Conservation (phyloP, 2,113 vertebrate species). For the Scomber japonicus region DNA sequence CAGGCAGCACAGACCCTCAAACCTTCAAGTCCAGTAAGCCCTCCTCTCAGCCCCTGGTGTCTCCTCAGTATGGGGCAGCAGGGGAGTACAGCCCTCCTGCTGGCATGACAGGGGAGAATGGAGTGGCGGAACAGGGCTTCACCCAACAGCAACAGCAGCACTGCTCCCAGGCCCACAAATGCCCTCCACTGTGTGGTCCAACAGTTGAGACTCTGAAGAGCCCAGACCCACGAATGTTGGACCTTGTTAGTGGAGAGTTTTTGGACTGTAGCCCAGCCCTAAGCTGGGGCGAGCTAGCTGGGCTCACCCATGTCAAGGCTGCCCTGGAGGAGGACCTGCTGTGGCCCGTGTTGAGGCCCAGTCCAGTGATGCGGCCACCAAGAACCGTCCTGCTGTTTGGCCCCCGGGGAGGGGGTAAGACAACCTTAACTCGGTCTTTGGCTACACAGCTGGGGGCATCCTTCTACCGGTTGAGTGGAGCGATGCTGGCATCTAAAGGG, state of each 20-base stretch:
- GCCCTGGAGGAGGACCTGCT: slow-evolving; percentile 94
- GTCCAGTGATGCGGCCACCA: slow-evolving; percentile 81
- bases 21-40: slow-evolving; percentile 89
- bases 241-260: slow-evolving; percentile 90
- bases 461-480: slow-evolving; percentile 88
- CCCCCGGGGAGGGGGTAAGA: slow-evolving; percentile 91
- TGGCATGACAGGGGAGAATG: slow-evolving; percentile 85
- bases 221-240: slow-evolving; percentile 87
- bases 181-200: slow-evolving; percentile 59
- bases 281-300: slow-evolving; percentile 92
- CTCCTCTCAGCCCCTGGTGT: slow-evolving; percentile 87
- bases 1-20: slow-evolving; percentile 81
- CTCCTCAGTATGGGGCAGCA: slow-evolving; percentile 83
- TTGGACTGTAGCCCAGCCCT: slow-evolving; percentile 90
- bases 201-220: slow-evolving; percentile 87
- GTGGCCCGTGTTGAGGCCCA: slow-evolving; percentile 91
- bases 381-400: slow-evolving; percentile 94
- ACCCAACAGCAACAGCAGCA: slow-evolving; percentile 79
- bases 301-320: slow-evolving; percentile 90
- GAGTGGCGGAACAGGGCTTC: slow-evolving; percentile 77
- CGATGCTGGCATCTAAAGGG: slow-evolving; percentile 88
- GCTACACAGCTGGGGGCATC: slow-evolving; percentile 94
- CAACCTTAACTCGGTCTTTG: slow-evolving; percentile 90
- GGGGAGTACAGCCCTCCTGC: slow-evolving; percentile 89
- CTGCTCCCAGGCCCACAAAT: slow-evolving; percentile 80